Evolutionary conservation across 2,113 vertebrate species (phyloP), one percentile per base, ranked within the genome.

Genomic region (Antigone vipio): DNA sequence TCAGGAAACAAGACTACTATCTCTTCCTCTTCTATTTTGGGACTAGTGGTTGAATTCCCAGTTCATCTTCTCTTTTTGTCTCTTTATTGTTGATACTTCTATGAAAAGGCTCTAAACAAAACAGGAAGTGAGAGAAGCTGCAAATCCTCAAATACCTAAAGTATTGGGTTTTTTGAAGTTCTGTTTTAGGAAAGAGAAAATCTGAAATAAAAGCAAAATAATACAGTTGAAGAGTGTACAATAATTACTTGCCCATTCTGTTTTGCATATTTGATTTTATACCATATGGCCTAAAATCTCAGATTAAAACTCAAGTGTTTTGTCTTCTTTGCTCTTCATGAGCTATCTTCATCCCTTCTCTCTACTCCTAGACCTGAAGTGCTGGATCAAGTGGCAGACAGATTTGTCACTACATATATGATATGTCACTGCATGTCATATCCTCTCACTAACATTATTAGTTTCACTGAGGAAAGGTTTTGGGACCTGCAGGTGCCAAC

Each of bases 1-100:
- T 86, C 80, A 92, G 89, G 89, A 93, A 87, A 63, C 38, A 81
- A 67, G 60, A n/a, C n/a, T 52, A 44, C 63, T 21, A 42, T 92
- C 7, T 92, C 82, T 88, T 85, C 21, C 79, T 88, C 88, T 86
- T 93, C 82, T 95, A 49, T 90, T 94, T 91, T 85, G 76, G 55
- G 63, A 92, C 73, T 66, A 38, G 49, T 86, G 26, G 80, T 89
- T 93, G 66, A 93, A 81, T 71, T 91, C 69, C 42, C 60, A 68
- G 38, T 92, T 89, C 7, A 8, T 84, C 55, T 79, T 20, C 21
- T 88, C 58, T 93, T 87, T 95, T 67, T 0, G 0, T 30, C 32
- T 88, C 30, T 72, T 77, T 79, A n/a, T 84, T 94, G 60, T 89
- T 84, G 60, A 74, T 81, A 35, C 34, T 77, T 34, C 83, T 86